A percentile compares a stretch with the other conserved stretches of the same genome.
Conservation (phyloP, 2,797 vertebrate species). For the Periophthalmus magnuspinnatus region DNA sequence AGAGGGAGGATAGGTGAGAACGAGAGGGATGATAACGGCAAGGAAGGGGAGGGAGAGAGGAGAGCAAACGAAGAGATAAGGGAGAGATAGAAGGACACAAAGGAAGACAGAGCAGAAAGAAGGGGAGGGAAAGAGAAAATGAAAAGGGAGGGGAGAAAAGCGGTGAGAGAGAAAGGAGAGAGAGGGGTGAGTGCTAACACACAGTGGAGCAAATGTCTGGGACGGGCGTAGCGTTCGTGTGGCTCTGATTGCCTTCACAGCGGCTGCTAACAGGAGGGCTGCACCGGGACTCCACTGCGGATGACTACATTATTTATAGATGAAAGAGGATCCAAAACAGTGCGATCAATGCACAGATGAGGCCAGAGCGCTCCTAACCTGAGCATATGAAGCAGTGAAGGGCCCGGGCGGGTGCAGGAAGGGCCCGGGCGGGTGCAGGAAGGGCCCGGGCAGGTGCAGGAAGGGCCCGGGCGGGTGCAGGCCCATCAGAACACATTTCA, state of each 20-base stretch:
- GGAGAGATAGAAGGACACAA: too few species aligned
- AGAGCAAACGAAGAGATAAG: not conserved
- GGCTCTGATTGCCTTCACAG: slow-evolving; percentile 50
- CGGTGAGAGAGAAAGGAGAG: slow-evolving; percentile 9
- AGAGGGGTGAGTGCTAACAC: slow-evolving; percentile 40
- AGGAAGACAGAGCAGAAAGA: too few species aligned
- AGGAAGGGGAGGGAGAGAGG: not conserved
- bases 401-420: slow-evolving; percentile 54
- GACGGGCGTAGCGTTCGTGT: slow-evolving; percentile 56
- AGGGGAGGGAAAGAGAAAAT: not conserved
- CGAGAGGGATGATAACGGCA: not conserved
- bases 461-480: too few species aligned
- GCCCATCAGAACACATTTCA: slow-evolving; percentile 34
- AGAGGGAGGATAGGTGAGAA: not conserved
- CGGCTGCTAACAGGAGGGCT: slow-evolving; percentile 35
- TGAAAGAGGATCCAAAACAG: slow-evolving; percentile 70
- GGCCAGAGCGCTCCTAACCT: slow-evolving; percentile 47
- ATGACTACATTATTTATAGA: slow-evolving; percentile 75
- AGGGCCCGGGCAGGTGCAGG: too few species aligned
- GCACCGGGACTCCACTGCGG: slow-evolving; percentile 50
- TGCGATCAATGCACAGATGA: slow-evolving; percentile 69
- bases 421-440: too few species aligned
- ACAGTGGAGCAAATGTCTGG: slow-evolving; percentile 66
- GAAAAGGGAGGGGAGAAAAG: not conserved
- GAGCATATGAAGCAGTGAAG: slow-evolving; percentile 41